Base-by-base conservation (phyloP, 1,140 invertebrate genomes). In the Trialeurodes vaporariorum region DNA sequence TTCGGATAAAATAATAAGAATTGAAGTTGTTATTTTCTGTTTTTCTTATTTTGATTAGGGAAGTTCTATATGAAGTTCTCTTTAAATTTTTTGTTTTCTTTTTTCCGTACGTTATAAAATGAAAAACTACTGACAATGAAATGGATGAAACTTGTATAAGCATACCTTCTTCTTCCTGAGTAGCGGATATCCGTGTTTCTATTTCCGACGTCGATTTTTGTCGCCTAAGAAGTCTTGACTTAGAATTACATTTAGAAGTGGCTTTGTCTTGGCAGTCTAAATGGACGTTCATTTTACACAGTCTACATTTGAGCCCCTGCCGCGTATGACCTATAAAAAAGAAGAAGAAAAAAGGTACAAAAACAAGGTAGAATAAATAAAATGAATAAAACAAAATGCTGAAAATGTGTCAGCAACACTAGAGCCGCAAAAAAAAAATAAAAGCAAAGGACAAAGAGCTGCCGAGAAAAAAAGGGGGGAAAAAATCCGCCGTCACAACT, bases 201-300 rank as follows among this genome's bases (percentile, higher is more conserved):
- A 88, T 86, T 78, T 88, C 86, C 1, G 85, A 88, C 67, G 90
- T 92, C 70, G 90, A 93, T 77, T 93, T 93, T 79, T 96, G 93
- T 59, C 93, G 79, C 61, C 93, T 83, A 34, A 96, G 80, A 25
- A 96, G 82, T 34, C 88, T 82, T 2, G 90, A 87, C 76, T 93
- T 93, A 1, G 89, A 86, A 78, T 91, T 89, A 79, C 87, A 96
- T 78, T 83, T 88, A 71, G 81, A 85, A 23, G 70, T 68, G 67
- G 87, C 87, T 79, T 86, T 88, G 59, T 86, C 87, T 83, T 87
- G 89, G 73, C 93, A 96, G 76, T 95, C 92, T 21, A 87, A 85
- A 80, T 96, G 93, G 23, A 92, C 89, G 79, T 95, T 96, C 77
- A 92, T 86, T 77, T 95, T 95, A 77, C 93, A 96, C 65, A 92